These are phyloP conservation scores for Lepidothrix coronata DNA, from an alignment of 2,113 vertebrate genomes.

Conservation along the genomic window DNA sequence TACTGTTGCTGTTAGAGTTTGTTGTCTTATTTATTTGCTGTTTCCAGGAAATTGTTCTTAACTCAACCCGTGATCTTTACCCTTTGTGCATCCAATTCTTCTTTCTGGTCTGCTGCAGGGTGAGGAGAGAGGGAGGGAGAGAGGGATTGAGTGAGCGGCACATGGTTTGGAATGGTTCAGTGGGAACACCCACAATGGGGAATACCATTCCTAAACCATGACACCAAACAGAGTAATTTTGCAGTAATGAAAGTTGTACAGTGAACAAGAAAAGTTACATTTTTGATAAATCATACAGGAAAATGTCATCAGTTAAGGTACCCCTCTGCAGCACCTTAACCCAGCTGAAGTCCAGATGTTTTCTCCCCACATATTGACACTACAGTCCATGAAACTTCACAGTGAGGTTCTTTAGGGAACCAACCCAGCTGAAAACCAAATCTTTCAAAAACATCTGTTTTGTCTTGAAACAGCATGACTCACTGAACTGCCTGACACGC, in stretches of 20 bases:
- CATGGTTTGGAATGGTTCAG: neutral
- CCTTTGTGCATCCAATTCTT: neutral
- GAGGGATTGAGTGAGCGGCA: neutral
- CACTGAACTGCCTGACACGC: neutral
- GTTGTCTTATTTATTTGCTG: neutral
- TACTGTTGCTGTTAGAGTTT: neutral
- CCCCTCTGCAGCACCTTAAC: neutral
- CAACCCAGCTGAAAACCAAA: neutral
- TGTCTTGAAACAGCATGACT: neutral
- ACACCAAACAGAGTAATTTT: neutral
- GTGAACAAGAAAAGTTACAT: neutral
- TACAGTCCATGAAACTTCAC: neutral
- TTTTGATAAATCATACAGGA: neutral
- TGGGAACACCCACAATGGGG: neutral
- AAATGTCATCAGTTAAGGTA: neutral
- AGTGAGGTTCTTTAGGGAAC: neutral
- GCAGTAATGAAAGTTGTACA: neutral
- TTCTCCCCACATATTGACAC: neutral
- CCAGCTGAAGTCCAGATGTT: neutral
- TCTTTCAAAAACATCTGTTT: neutral
- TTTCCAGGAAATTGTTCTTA: neutral
- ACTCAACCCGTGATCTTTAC: neutral
- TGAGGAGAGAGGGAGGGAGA: neutral
- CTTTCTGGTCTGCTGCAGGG: rapidly evolving
- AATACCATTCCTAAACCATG: neutral